Base-by-base conservation (phyloP, 1,140 invertebrate genomes). In the Zaprionus lachaisei region DNA sequence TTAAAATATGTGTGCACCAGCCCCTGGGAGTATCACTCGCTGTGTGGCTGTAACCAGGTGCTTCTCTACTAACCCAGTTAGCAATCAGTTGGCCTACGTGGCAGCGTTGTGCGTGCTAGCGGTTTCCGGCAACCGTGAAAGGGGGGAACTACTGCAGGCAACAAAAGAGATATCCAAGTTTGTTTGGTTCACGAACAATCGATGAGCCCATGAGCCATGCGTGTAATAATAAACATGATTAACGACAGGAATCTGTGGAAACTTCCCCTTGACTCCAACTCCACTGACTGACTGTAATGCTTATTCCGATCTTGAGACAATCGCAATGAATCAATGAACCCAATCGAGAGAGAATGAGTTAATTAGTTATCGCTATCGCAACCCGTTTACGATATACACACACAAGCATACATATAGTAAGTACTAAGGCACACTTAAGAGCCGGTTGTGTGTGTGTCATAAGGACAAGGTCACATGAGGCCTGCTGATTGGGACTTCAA, bases 1-100 rank as follows among this genome's bases (percentile, higher is more conserved):
- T 89, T 89, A 90, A 84, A 90, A 79, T 79, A 47, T 47, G 41
- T 17, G 12, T 38, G 37, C 5, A 84, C 70, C 58, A 69, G 78
- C 62, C 80, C 70, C 61, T 66, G 60, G 41, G 44, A 60, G 44
- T 51, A 51, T 51, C 47, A 51, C 47, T 51, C 47, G 20, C 47
- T 51, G 47, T 20, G 47, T 24, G 47, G 44, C 58, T 72, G 28
- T 57, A 56, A 55, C 62, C n/a, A 20, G 38, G 12, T 37, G 38
- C 57, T 44, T 44, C 24, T 20, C n/a, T 20, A 41, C n/a, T 15
- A 67, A 49, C 20, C 15, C 75, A 51, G 47, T 51, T 64, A n/a
- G 41, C 6, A 55, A 63, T 70, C 60, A 55, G 22, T n/a, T 55
- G 65, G 41, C n/a, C n/a, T n/a, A 44, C 41, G 41, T 44, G n/a